These are phyloP conservation scores for Theocolax elegans DNA, from an alignment of 1,140 invertebrate species.

Conservation along the genomic window DNA sequence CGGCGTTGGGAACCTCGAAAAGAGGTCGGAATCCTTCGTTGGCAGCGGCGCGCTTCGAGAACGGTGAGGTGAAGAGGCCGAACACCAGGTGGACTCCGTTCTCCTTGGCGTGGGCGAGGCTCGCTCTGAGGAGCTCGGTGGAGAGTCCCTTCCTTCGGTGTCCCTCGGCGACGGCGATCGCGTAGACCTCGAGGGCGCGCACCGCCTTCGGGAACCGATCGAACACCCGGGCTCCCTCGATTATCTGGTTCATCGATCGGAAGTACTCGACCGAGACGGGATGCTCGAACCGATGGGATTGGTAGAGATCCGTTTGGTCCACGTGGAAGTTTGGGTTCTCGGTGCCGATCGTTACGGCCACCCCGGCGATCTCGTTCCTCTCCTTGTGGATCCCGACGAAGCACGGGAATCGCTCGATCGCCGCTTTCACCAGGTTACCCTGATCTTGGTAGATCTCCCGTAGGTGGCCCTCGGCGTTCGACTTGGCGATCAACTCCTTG, in stretches of 20 bases:
- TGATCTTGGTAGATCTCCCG: slow-evolving; percentile 34
- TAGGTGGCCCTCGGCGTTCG: background rate
- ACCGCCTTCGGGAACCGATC: slow-evolving; percentile 13
- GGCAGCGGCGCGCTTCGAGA: slow-evolving; percentile 43
- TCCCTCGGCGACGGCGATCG: slow-evolving; percentile 42
- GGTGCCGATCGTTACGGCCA: slow-evolving; percentile 35
- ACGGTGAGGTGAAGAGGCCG: slow-evolving; percentile 46
- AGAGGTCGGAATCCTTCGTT: slow-evolving; percentile 47
- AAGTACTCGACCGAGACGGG: slow-evolving; percentile 36
- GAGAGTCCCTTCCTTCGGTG: slow-evolving; percentile 43
- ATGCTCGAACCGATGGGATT: background rate
- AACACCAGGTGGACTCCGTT: slow-evolving; percentile 44
- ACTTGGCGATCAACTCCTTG: slow-evolving; percentile 30
- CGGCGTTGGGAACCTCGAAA: too few species aligned
- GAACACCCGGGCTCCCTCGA: slow-evolving; percentile 33
- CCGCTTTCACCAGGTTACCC: slow-evolving; percentile 29
- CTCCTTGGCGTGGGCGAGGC: slow-evolving; percentile 27
- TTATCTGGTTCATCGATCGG: slow-evolving; percentile 39
- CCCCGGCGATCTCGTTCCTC: slow-evolving; percentile 35
- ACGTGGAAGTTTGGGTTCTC: slow-evolving; percentile 35
- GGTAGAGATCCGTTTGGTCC: slow-evolving; percentile 8
- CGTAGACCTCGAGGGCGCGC: slow-evolving; percentile 47
- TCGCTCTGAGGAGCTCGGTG: slow-evolving; percentile 21
- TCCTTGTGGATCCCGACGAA: slow-evolving; percentile 28
- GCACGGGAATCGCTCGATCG: slow-evolving; percentile 34